phyloP scores from a whole-genome alignment of 2,797 vertebrate genomes.

The Xenops minutus region DNA sequence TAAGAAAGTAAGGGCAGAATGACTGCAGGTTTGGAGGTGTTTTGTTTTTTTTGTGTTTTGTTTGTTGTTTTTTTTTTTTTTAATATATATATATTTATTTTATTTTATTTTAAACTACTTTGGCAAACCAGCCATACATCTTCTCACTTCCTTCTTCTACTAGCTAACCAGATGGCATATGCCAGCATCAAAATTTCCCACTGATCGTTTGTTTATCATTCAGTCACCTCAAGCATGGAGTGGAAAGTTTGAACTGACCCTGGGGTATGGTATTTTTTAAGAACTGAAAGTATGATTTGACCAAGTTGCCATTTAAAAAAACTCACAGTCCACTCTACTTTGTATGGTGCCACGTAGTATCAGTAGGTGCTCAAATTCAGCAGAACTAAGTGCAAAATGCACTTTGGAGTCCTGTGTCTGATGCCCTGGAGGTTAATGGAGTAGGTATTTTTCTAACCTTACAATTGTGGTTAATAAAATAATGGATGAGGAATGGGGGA shows the following conservation, averaged over 20 bases:
- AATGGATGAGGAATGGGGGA: slow-evolving; percentile 8
- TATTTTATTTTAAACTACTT: neutral
- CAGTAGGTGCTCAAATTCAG: neutral
- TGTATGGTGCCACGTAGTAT: neutral
- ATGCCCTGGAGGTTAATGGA: neutral
- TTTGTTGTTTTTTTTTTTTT: neutral
- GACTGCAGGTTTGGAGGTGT: neutral
- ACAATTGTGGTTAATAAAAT: slow-evolving; percentile 29
- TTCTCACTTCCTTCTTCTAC: slow-evolving; percentile 16
- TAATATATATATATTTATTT: too few relatives aligned
- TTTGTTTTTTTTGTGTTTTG: neutral
- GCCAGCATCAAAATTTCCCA: slow-evolving; percentile 12
- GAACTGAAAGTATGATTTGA: neutral
- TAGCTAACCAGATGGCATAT: neutral
- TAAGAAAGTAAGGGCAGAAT: neutral
- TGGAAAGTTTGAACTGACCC: slow-evolving; percentile 9
- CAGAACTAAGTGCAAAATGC: neutral
- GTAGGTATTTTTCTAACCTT: slow-evolving; percentile 27
- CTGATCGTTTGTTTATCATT: neutral
- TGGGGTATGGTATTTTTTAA: neutral
- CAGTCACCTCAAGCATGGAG: neutral
- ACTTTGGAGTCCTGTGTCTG: neutral
- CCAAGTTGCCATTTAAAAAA: neutral
- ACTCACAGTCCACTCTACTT: neutral
- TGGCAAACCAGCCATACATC: neutral